phyloP scores from a whole-genome alignment of 1,140 invertebrate genomes.

The Drosophila simulans region DNA sequence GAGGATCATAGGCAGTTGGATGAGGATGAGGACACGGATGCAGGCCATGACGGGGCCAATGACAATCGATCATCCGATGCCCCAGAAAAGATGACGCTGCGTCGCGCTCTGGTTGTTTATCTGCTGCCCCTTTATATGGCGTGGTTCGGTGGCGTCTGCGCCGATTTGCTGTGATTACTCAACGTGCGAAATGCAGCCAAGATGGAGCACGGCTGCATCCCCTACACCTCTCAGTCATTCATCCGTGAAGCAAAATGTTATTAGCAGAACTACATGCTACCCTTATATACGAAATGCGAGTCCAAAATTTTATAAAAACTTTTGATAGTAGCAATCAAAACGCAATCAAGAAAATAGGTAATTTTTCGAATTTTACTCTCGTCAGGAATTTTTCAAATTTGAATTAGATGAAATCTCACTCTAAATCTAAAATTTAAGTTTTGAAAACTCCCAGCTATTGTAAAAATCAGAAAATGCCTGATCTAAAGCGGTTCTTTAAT shows the following conservation, averaged over 20 bases:
- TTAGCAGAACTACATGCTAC: conserved; percentile 61
- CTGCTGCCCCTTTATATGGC: conserved; percentile 92
- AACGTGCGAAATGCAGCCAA: conserved; percentile 31
- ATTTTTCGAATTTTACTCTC: not conserved
- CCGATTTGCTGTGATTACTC: conserved; percentile 90
- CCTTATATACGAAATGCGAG: conserved; percentile 77
- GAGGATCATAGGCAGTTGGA: conserved; percentile 32
- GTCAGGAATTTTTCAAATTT: not conserved
- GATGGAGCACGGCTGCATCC: conserved; percentile 27
- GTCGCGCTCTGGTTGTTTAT: conserved; percentile 89
- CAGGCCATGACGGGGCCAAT: conserved; percentile 35
- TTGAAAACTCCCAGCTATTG: not conserved
- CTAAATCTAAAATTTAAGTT: conserved; percentile 4
- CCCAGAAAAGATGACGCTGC: conserved; percentile 86
- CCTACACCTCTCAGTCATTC: conserved; percentile 79
- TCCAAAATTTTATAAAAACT: conserved; percentile 82
- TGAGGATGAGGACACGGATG: conserved; percentile 27
- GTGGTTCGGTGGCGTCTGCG: conserved; percentile 91
- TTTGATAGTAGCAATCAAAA: conserved; percentile 75
- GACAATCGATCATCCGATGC: conserved; percentile 51
- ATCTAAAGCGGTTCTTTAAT: conserved; percentile 2
- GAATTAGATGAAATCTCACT: not conserved
- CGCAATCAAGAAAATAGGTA: conserved; percentile 41
- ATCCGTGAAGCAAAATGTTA: conserved; percentile 80
- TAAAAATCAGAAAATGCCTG: conserved; percentile 1